Base-by-base conservation (phyloP, 2,797 vertebrate species). In the Rhinoraja longicauda region DNA sequence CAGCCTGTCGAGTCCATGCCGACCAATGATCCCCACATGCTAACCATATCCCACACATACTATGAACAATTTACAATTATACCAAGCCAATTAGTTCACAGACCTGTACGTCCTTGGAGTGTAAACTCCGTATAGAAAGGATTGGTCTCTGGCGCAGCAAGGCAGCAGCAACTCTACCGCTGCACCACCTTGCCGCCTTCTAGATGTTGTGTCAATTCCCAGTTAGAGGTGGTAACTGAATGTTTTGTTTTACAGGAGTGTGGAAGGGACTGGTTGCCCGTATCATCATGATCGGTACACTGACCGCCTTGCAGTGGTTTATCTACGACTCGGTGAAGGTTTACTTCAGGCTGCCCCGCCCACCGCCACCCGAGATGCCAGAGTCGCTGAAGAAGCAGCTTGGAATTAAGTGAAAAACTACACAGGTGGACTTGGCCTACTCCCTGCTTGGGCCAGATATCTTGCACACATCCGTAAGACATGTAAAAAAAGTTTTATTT, bases 251-350 rank as follows among this genome's bases (percentile, higher is more conserved):
- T 93, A 0, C 94, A 99, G 98, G 98, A 94, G 98, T 99, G 73
- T 99, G 98, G 98, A 99, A 99, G 96, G 98, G 98, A 73, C 97
- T 99, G 1, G 95, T 99, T 26, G 98, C 98, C 90, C 98, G 98
- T 96, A 99, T 99, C 96, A 99, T 99, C 94, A 99, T 99, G 98
- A 99, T 99, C 15, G 98, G 98, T 94, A 99, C 98, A 12, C 95
- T 99, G 95, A 99, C 98, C 39, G 98, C 98, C 73, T 96, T 99
- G 93, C 98, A 99, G 96, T 99, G 98, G 98, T 99, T 99, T 96
- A 99, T 98, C 96, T 99, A 98, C 1, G 98, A 99, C 95, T 98
- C 98, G 0, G 98, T 98, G 94, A 99, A 99, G 96, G 98, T 99
- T 93, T 99, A 98, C 96, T 99, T 99, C 96, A 98, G 97, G 94